phyloP scores from a whole-genome alignment of 2,797 vertebrate species.

The Linurgus olivaceus region DNA sequence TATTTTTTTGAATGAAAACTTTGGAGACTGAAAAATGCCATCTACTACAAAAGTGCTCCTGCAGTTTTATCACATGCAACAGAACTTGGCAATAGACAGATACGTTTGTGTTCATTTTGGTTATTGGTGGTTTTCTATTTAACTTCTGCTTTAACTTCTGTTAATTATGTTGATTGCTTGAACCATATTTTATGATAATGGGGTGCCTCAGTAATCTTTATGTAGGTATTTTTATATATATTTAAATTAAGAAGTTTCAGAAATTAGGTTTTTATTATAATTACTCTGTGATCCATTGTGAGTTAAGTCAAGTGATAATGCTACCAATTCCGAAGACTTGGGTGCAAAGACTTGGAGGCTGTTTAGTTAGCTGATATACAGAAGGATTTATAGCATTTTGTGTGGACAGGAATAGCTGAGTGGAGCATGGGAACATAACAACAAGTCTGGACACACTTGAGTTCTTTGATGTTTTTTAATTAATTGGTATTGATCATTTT shows the following conservation, averaged over 20 bases:
- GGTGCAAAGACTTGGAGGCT: not conserved
- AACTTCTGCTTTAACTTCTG: not conserved
- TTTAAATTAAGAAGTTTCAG: not conserved
- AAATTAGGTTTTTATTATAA: not conserved
- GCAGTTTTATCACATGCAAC: not conserved
- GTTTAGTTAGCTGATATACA: not conserved
- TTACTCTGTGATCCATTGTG: not conserved
- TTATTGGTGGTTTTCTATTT: not conserved
- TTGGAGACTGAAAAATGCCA: not conserved
- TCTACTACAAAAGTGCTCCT: not conserved
- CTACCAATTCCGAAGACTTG: not conserved
- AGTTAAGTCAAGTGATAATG: not conserved
- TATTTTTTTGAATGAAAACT: not conserved
- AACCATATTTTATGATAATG: not conserved
- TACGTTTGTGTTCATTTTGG: not conserved
- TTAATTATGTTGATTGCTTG: not conserved
- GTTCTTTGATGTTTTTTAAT: slow-evolving; percentile 5
- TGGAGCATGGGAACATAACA: not conserved
- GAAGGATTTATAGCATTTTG: slow-evolving; percentile 18
- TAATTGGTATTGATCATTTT: not conserved
- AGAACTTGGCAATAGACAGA: not conserved
- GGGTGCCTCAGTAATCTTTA: not conserved
- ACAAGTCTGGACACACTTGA: not conserved
- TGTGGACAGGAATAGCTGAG: not conserved
- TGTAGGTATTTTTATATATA: not conserved